Evolutionary conservation across 2,797 vertebrate genomes (phyloP), one percentile per base, ranked within the genome.

Genomic region (Platalea minor): DNA sequence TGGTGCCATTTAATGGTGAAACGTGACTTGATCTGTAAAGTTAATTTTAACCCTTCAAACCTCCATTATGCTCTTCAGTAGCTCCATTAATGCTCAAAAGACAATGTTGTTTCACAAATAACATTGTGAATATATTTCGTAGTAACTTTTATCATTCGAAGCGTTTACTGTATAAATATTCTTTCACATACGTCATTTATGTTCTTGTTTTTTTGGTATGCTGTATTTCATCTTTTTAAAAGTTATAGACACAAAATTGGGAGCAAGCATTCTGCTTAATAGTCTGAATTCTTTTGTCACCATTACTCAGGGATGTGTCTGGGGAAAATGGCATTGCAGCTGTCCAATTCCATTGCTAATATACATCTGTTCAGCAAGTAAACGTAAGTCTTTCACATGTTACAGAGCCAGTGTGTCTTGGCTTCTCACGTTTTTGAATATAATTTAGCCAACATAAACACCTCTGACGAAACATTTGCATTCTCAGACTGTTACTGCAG

Each of bases 401-500:
- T 45, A 19, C 73, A 46, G 83, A 87, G n/a, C 50, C 53, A 53
- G 1, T 29, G 6, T 63, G 20, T 56, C n/a, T 72, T 61, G 53
- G 23, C 77, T 85, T 87, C 84, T 92, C 17, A 5, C 54, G 1
- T 59, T 93, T 92, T 51, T 21, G 0, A 37, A 31, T 53, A 15
- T 12, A 56, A 35, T 10, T 28, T n/a, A 85, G 84, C 91, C 92
- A 93, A n/a, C 28, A 6, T 21, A 80, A 96, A 76, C 78, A 60
- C 31, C n/a, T 74, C 89, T 78, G 64, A 5, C 4, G 37, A 64
- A 69, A 21, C 19, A 77, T 85, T 72, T 95, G 87, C 89, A 88
- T 97, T 95, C 92, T 94, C 85, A 96, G 93, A 86, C 92, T 91
- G 28, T 94, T 65, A 78, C 25, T 70, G 76, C 79, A 89, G 79